Evolutionary conservation across 2,113 vertebrate species (phyloP).

Genomic region (Natator depressus): DNA sequence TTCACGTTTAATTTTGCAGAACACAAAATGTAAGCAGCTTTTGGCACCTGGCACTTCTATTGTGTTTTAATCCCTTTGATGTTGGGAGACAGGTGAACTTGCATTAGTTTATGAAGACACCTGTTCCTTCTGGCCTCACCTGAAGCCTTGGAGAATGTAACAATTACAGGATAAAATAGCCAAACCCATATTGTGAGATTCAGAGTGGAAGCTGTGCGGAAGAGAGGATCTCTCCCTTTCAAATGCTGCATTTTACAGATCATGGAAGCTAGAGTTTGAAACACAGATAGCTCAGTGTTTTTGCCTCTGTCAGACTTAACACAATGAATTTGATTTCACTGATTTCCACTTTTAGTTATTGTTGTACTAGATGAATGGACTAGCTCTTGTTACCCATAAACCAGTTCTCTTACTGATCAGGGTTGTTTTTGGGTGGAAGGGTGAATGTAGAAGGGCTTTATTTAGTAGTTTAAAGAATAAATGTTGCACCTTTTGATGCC

Average conservation of each 20-base stretch:
- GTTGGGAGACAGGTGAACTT: not conserved
- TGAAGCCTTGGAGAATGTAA: not conserved
- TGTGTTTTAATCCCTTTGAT: not conserved
- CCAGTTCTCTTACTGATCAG: not conserved
- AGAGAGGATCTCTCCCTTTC: not conserved
- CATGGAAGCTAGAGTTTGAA: not conserved
- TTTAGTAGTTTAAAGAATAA: not conserved
- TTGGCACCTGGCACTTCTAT: not conserved
- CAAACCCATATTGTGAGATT: not conserved
- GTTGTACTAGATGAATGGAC: not conserved
- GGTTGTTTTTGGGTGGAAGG: not conserved
- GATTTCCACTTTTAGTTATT: not conserved
- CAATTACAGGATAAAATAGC: not conserved
- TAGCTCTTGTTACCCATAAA: not conserved
- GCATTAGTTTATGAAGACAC: not conserved
- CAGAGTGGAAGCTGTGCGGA: accelerated
- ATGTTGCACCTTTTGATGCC: not conserved
- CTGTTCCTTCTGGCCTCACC: not conserved
- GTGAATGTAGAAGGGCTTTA: not conserved
- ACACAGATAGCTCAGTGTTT: not conserved
- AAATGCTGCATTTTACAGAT: not conserved
- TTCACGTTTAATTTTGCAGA: not conserved
- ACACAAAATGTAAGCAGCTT: not conserved
- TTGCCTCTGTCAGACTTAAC: not conserved
- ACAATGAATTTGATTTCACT: not conserved